A percentile compares a stretch with the other conserved stretches of the same genome.
These are phyloP conservation scores for Diprion similis DNA, from an alignment of 1,140 invertebrate genomes.

Conservation along the genomic window DNA sequence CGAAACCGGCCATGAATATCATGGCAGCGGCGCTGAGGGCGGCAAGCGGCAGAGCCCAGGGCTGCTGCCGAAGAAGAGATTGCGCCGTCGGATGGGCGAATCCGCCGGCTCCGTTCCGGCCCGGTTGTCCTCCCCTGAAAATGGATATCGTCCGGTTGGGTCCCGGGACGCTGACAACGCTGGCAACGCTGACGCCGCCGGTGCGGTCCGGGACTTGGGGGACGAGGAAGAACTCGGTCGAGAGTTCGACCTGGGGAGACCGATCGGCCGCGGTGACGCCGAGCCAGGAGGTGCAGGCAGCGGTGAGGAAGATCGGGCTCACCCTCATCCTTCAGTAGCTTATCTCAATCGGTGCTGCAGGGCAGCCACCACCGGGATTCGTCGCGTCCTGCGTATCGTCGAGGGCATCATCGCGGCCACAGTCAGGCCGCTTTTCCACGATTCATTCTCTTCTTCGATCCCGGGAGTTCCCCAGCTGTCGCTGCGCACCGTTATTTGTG, in stretches of 20 bases:
- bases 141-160: slow-evolving; percentile 50
- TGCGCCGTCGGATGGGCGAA: slow-evolving; percentile 30
- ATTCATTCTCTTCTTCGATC: too few species aligned
- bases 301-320: slow-evolving; percentile 53
- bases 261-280: slow-evolving; percentile 5
- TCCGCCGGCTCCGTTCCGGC: slow-evolving; percentile 24
- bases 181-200: slow-evolving; percentile 50
- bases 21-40: slow-evolving; percentile 80
- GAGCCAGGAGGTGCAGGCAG: slow-evolving; percentile 43
- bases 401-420: too few species aligned
- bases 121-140: slow-evolving; percentile 26
- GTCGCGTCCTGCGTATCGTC: slow-evolving; percentile 29
- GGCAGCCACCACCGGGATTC: slow-evolving; percentile 25
- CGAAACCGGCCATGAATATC: slow-evolving; percentile 82
- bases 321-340: slow-evolving; percentile 46
- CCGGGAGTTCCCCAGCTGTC: too few species aligned
- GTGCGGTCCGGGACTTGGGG: slow-evolving; percentile 56
- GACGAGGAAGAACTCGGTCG: slow-evolving; percentile 79
- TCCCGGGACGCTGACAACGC: slow-evolving; percentile 52
- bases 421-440: too few species aligned
- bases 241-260: slow-evolving; percentile 57
- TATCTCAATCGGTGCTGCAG: slow-evolving; percentile 22
- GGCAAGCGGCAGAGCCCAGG: slow-evolving; percentile 87
- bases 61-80: slow-evolving; percentile 70
- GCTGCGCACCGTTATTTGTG: too few species aligned